phyloP scores from a whole-genome alignment of 2,888 invertebrate species.

The Drosophila tanythrix region DNA sequence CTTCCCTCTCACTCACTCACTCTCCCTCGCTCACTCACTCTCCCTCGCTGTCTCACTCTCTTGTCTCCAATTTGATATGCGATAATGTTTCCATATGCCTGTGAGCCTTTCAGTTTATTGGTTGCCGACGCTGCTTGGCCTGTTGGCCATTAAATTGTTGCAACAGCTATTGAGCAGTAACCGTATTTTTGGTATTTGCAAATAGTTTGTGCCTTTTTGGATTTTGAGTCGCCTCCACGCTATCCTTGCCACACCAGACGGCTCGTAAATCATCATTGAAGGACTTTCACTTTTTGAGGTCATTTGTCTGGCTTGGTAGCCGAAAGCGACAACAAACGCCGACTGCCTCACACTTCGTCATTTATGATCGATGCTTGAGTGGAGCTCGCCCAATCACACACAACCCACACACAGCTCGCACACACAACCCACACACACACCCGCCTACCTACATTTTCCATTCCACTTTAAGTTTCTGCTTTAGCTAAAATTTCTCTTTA shows the following conservation, averaged over 20 bases:
- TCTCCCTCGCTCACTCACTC: neutral
- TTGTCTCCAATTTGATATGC: slow-evolving; percentile 49
- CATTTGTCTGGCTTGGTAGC: slow-evolving; percentile 71
- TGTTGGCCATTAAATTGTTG: slow-evolving; percentile 19
- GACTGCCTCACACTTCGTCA: slow-evolving; percentile 53
- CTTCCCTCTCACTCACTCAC: neutral
- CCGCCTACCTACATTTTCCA: neutral
- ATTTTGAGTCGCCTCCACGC: slow-evolving; percentile 5
- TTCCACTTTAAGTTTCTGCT: neutral
- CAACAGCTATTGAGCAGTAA: slow-evolving; percentile 14
- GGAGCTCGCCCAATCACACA: slow-evolving; percentile 7
- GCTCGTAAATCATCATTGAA: slow-evolving; percentile 48
- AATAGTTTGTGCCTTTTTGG: slow-evolving; percentile 52
- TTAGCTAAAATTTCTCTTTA: neutral
- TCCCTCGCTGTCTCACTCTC: fast-evolving
- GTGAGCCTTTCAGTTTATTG: slow-evolving; percentile 52
- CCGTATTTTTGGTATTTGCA: slow-evolving; percentile 39
- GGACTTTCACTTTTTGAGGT: slow-evolving; percentile 45
- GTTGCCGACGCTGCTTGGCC: slow-evolving; percentile 19
- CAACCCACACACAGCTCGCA: neutral
- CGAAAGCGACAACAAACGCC: slow-evolving; percentile 1
- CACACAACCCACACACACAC: neutral
- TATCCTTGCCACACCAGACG: slow-evolving; percentile 10
- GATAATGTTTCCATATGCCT: slow-evolving; percentile 68
- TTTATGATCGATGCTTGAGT: slow-evolving; percentile 71